Conservation (phyloP, 2,888 invertebrate species). For the Urechis unicinctus region DNA sequence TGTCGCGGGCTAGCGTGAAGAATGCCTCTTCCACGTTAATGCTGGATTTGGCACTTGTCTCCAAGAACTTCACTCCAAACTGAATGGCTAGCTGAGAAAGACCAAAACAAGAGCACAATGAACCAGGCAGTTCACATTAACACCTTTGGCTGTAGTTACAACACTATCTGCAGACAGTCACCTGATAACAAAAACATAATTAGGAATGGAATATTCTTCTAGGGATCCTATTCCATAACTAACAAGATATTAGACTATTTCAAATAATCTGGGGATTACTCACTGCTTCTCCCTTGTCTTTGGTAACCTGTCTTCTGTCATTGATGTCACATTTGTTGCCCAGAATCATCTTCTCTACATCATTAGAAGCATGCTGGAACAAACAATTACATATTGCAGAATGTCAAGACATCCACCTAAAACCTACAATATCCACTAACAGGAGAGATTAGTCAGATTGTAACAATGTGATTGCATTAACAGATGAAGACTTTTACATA, state of each 20-base stretch:
- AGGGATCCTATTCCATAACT: too few relatives aligned
- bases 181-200: neutral
- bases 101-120: neutral
- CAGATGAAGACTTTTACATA: too few relatives aligned
- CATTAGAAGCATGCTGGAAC: slow-evolving; percentile 80
- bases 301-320: slow-evolving; percentile 90
- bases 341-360: slow-evolving; percentile 98
- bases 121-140: neutral
- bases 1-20: slow-evolving; percentile 92
- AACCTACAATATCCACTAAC: too few relatives aligned
- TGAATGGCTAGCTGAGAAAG: slow-evolving; percentile 88
- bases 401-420: neutral
- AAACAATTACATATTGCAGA: neutral
- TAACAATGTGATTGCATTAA: too few relatives aligned
- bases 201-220: too few relatives aligned
- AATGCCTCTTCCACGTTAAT: slow-evolving; percentile 97
- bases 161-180: too few relatives aligned
- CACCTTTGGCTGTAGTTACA: too few relatives aligned
- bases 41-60: slow-evolving; percentile 96
- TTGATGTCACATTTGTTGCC: slow-evolving; percentile 97
- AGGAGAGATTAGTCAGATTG: too few relatives aligned
- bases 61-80: slow-evolving; percentile 98
- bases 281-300: slow-evolving; percentile 80
- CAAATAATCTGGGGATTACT: too few relatives aligned
- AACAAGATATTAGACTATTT: too few relatives aligned